Conservation (phyloP, 2,113 vertebrate genomes). For the Daboia siamensis region DNA sequence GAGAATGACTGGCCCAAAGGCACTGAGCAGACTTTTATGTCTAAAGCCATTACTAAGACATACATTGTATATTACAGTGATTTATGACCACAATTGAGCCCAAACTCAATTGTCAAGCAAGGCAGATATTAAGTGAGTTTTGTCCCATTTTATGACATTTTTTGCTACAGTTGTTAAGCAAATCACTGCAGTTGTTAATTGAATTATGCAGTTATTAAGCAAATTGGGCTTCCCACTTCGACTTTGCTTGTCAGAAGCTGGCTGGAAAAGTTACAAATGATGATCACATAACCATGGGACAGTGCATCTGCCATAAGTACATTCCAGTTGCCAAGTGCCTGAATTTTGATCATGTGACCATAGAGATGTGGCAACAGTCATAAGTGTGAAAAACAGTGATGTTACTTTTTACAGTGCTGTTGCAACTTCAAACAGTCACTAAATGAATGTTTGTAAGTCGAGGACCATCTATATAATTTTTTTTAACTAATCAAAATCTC, state of each 20-base stretch:
- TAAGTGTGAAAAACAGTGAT: not conserved
- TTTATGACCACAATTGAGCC: not conserved
- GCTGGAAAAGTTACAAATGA: not conserved
- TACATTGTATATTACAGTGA: not conserved
- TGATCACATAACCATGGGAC: not conserved
- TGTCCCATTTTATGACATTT: not conserved
- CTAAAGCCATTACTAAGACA: not conserved
- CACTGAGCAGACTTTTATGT: not conserved
- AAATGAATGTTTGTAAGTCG: not conserved
- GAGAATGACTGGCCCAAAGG: not conserved
- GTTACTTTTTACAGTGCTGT: not conserved
- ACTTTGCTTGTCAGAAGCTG: not conserved
- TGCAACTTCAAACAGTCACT: not conserved
- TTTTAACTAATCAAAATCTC: not conserved
- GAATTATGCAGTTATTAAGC: not conserved
- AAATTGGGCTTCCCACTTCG: not conserved
- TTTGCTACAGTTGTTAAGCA: not conserved
- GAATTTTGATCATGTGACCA: not conserved
- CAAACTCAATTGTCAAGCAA: not conserved
- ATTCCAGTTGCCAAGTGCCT: not conserved
- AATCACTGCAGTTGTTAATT: not conserved
- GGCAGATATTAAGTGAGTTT: not conserved
- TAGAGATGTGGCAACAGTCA: not conserved
- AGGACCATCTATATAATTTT: not conserved
- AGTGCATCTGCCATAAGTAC: not conserved